Evolutionary conservation across 2,113 vertebrate genomes (phyloP), one percentile per base, ranked within the genome.

Genomic region (zebrafish (Danio rerio)): DNA sequence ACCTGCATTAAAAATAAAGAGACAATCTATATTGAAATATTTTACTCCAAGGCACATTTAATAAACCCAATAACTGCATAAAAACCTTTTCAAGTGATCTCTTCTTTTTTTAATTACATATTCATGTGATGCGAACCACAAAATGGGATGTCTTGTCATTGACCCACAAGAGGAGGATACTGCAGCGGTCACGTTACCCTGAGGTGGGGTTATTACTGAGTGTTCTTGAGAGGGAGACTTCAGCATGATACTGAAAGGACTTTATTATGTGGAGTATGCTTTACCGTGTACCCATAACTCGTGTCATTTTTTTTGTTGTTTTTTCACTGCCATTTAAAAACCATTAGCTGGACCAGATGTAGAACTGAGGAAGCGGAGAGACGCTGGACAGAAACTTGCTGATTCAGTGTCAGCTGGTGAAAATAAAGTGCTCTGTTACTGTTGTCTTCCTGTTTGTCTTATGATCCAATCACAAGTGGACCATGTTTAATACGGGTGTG

Each of bases 221-320:
- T 62, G 13, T n/a, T 16, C 53, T 53, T 76, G 81, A 65, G 53
- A 55, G 20, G 47, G n/a, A 20, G 53, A 75, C 10, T 75, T 75
- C 65, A 79, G 50, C 12, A 40, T 77, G 56, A 68, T n/a, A 78
- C 81, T 55, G 79, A 81, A 81, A 81, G 76, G 69, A 40, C 61
- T 81, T 78, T 83, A 73, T 65, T 78, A 71, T 66, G n/a, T 77
- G 13, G 11, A 15, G 66, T 18, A 58, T 65, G 72, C 42, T 70
- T 82, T 62, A 75, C 31, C 31, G 13, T 72, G 62, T 74, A 52
- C 69, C 45, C 52, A 68, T 12, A 74, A 69, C 77, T 69, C 20
- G 53, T 84, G 21, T 53, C 50, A 61, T 82, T 78, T 81, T 50
- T 65, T 61, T 63, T 78, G 45, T n/a, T n/a, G n/a, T n/a, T n/a